Base-by-base conservation (phyloP, 2,797 vertebrate species). In the Pelodytes ibericus region DNA sequence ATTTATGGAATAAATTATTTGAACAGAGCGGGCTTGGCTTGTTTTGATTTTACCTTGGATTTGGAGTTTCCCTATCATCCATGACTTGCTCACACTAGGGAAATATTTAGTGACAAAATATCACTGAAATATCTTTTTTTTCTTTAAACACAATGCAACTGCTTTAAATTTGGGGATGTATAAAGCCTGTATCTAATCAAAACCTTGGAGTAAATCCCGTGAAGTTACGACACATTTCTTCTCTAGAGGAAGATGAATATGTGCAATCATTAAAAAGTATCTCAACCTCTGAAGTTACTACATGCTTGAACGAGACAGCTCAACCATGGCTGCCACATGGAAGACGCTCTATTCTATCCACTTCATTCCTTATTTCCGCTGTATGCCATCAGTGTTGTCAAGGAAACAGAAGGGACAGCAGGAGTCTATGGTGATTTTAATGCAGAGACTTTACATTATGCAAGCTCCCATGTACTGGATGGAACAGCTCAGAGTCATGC, bases 331-430 rank as follows among this genome's bases (percentile, higher is more conserved):
- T 64, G 25, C 59, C 60, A 29, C 51, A 64, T 65, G 59, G 70
- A n/a, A n/a, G 41, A 26, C 36, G 41, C 22, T 71, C 63, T 29
- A 53, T 62, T 77, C 22, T 51, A 77, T 63, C 33, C 66, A 41
- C 20, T 62, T 31, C 33, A 70, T 71, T 41, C 31, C 63, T 71
- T 63, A 47, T 64, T 63, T 71, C 26, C 63, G 58, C 25, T 18
- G 24, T 53, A 20, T 71, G 60, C 41, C 74, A 58, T 71, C 59
- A 56, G 59, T 30, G 59, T 71, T 70, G 27, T 60, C 67, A 64
- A 31, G 67, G 74, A 24, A 68, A 75, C 39, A 24, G 47, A 73
- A 57, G 49, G 64, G 73, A 65, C 64, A 20, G 56, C 56, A 20
- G 20, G 29, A 60, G 51, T 7, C 47, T 61, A 58, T 47, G 33